Evolutionary conservation across 92 coral and sea anemone genomes (phyloP), one percentile per base, ranked within the genome.

Genomic region (Hydrozoanthus gracilis): DNA sequence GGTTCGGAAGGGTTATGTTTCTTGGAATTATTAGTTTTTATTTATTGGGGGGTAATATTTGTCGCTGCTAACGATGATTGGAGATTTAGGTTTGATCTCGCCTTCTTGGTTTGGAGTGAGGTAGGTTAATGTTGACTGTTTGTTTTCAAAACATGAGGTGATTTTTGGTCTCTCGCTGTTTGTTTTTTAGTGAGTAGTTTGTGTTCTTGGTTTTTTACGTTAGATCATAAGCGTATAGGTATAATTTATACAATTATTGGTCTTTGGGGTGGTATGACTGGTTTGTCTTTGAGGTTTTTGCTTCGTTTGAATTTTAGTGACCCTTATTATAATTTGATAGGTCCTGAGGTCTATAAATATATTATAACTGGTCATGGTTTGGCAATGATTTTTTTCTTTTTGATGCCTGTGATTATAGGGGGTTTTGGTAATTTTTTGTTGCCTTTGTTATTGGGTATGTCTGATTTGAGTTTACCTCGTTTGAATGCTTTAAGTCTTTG

Each of bases 1-100:
- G 69, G n/a, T 62, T n/a, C n/a, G n/a, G n/a, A 68, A 68, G 73
- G 73, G 73, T 68, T 68, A 68, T 68, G 73, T 68, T 18, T 68
- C 73, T 68, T 68, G 73, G 9, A 68, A 68, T 9, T 68, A 68
- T 68, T 68, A 68, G 46, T 68, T n/a, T n/a, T n/a, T n/a, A n/a
- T n/a, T n/a, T n/a, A n/a, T 3, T 6, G 73, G 47, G n/a, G 2
- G 3, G 2, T 18, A 0, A 3, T 0, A 4, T 18, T 4, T 4
- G 3, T 68, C 8, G 73, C 73, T 68, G 73, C 73, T 68, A 68
- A 68, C 73, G 8, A 68, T 68, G 17, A 2, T 1, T 18, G 73
- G 69, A 62, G 69, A 62, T 4, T 4, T 4, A 4, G n/a, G 11
- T 62, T 62, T 62, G n/a, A n/a, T n/a, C n/a, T n/a, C 2, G 35